A percentile compares a stretch with the other conserved stretches of the same genome.
phyloP scores from a whole-genome alignment of 2,113 vertebrate species.

The Galeopterus variegatus region DNA sequence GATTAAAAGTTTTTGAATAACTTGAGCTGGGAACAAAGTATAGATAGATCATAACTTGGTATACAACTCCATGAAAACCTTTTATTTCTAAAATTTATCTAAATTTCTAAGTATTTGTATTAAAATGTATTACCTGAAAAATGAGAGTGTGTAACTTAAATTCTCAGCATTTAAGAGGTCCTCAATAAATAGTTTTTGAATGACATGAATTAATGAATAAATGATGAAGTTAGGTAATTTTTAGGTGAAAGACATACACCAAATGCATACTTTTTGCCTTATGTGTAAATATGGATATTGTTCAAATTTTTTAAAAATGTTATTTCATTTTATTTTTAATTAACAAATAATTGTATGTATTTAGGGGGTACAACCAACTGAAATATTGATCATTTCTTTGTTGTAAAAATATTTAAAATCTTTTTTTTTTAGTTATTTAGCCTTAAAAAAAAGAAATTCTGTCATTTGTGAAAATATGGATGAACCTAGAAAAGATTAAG shows the following conservation, averaged over 20 bases:
- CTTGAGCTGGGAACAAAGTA: neutral
- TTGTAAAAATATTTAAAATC: neutral
- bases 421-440: neutral
- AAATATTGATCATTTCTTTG: neutral
- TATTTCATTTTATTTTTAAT: neutral
- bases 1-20: neutral
- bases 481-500: neutral
- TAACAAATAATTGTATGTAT: neutral
- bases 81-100: neutral
- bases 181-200: neutral
- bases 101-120: constrained; percentile 24
- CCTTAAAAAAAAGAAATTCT: neutral
- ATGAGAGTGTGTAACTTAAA: neutral
- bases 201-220: neutral
- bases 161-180: neutral
- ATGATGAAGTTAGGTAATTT: neutral
- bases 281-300: neutral
- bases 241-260: neutral
- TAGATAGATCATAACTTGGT: neutral
- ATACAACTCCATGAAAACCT: neutral
- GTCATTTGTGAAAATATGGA: neutral
- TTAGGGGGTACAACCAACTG: neutral
- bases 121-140: constrained; percentile 32
- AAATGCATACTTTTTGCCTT: neutral
- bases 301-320: neutral